Evolutionary conservation across 2,888 invertebrate genomes (phyloP), one percentile per base, ranked within the genome.

Genomic region (Hartigia nigra): DNA sequence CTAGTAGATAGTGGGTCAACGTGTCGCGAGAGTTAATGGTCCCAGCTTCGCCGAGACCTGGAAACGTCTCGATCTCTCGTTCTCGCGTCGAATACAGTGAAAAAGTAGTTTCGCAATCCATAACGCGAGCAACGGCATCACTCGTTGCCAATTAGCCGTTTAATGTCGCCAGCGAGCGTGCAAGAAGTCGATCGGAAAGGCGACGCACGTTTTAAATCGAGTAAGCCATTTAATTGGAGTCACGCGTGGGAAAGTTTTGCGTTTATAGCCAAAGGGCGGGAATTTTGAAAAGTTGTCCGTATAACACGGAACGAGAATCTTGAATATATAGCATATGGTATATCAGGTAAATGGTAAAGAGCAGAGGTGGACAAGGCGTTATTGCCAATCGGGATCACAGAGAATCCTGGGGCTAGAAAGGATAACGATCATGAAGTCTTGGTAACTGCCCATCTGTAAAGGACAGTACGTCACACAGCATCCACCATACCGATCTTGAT

Each of bases 321-420:
- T 0, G 9, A 9, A 5, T 4, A 3, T 1, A 4, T 4, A 9
- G 1, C 14, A 3, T 0, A 4, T 4, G 14, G 12, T 12, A 12
- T 2, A 55, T 5, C 23, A 9, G 23, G 0, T 2, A 9, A 23
- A 35, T 0, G 4, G 2, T 55, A 23, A 55, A 55, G 23, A 23
- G 55, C 9, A 39, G 14, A 14, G 14, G 39, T 14, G 39, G 39
- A 4, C 4, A 12, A 39, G 14, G 55, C 9, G 2, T 23, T 23
- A 23, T 55, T 55, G 55, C 55, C 55, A 55, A 55, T 55, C 23
- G 14, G 55, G 55, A 55, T 55, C 55, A 55, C 23, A 5, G 1
- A 55, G 55, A 23, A 23, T 55, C 55, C 23, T 5, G 55, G 23
- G 55, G 23, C 23, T 55, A 1, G 23, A 23, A 23, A 55, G 55